These are phyloP conservation scores for Diloba caeruleocephala DNA, from an alignment of 2,888 invertebrate genomes.

Conservation along the genomic window DNA sequence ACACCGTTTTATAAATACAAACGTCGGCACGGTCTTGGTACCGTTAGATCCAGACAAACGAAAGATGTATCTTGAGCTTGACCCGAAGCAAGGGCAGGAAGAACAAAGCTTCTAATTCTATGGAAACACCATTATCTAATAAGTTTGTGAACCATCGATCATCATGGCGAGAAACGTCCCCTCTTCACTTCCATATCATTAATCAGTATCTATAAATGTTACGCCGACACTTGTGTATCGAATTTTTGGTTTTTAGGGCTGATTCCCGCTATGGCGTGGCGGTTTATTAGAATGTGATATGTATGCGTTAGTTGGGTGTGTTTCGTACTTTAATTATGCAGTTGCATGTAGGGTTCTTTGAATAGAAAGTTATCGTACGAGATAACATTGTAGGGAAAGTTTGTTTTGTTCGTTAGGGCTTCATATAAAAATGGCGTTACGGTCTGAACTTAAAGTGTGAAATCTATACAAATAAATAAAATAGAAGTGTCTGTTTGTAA, in stretches of 20 bases:
- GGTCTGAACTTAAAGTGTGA: too few species aligned
- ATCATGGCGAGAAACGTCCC: conserved; percentile 75
- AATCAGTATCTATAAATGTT: conserved; percentile 88
- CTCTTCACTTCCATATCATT: conserved; percentile 82
- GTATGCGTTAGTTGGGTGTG: conserved; percentile 22
- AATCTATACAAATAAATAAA: too few species aligned
- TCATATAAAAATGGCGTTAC: too few species aligned
- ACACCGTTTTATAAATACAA: conserved; percentile 38
- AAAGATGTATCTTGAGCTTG: conserved; percentile 59
- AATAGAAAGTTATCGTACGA: background rate
- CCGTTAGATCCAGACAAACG: conserved; percentile 41
- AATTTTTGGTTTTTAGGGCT: conserved; percentile 64
- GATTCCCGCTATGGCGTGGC: conserved; percentile 27
- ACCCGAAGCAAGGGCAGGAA: conserved; percentile 70
- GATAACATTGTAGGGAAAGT: background rate
- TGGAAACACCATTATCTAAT: conserved; percentile 88
- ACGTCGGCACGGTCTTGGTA: conserved; percentile 12
- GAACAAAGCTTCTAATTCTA: conserved; percentile 87
- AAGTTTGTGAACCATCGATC: conserved; percentile 83
- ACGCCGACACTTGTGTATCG: conserved; percentile 81
- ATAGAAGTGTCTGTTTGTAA: too few species aligned
- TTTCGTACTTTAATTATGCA: conserved; percentile 31
- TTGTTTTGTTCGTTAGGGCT: background rate
- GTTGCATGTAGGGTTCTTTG: conserved; percentile 28
- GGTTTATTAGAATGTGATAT: conserved; percentile 15